Conservation (phyloP, 2,797 vertebrate species). For the Propithecus deckenii region DNA sequence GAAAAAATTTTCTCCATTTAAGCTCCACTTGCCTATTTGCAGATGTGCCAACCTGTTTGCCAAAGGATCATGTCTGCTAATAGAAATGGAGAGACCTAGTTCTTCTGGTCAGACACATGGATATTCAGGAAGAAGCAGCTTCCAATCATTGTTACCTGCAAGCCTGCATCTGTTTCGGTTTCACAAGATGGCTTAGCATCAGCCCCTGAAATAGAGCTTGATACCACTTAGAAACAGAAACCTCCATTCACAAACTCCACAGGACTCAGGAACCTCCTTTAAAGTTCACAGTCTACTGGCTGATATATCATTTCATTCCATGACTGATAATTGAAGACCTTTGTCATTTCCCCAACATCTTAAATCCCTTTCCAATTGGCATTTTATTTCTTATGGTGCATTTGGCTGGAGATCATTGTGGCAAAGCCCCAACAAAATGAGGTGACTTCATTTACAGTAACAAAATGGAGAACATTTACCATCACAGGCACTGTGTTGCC, state of each 20-base stretch:
- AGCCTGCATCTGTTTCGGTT: background rate
- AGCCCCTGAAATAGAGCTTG: background rate
- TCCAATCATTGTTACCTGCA: background rate
- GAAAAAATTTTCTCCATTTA: background rate
- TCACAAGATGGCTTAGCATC: background rate
- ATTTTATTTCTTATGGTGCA: slow-evolving; percentile 33
- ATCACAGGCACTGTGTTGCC: background rate
- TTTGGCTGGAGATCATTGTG: slow-evolving; percentile 12
- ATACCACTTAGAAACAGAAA: background rate
- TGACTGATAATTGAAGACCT: background rate
- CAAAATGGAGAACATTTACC: background rate
- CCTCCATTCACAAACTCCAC: background rate
- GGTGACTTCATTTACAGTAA: background rate
- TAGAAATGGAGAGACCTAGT: background rate
- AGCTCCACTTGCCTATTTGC: background rate
- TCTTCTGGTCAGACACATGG: background rate
- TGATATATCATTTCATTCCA: background rate
- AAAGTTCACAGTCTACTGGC: background rate
- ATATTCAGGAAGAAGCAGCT: background rate
- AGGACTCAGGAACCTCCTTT: background rate
- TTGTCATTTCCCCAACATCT: background rate
- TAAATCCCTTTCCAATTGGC: background rate
- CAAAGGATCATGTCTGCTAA: background rate
- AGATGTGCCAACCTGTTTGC: background rate
- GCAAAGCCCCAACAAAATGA: background rate